Base-by-base conservation (phyloP, 2,113 vertebrate genomes). In the Herpetotheres cachinnans region DNA sequence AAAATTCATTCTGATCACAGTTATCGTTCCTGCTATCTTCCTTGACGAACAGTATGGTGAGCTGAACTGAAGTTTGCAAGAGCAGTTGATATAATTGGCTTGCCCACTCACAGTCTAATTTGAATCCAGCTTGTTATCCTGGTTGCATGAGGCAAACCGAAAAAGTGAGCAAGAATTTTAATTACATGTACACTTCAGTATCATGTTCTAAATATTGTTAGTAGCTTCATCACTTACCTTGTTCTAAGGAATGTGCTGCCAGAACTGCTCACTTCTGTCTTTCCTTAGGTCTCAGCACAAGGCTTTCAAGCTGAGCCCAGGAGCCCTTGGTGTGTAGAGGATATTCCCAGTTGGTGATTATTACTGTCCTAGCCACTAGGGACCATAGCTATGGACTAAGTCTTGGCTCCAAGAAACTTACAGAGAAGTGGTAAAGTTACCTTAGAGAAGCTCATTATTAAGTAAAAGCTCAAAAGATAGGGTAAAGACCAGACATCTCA, bases 1-100 rank as follows among this genome's bases (percentile, higher is more conserved):
- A 89, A 90, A 84, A 92, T 86, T 82, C 47, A 61, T 86, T 96
- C 72, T 90, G 54, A 81, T 92, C 73, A 92, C 81, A 76, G 30
- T 82, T 94, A 40, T 62, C 42, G 89, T 97, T 95, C 52, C 63
- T 80, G 24, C 14, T 61, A 2, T 69, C 24, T 40, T 87, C 32
- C 83, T 54, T 92, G 52, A 90, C 86, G 91, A 94, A 78, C 76
- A 50, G 24, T 70, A 47, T 77, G 58, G 72, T 85, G 21, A 92
- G 55, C 62, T 82, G 72, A 86, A n/a, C 78, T 44, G 84, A 70
- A 65, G 30, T 79, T 85, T 74, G 61, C 54, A 82, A 42, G 58
- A 91, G 12, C 58, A 80, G 18, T 42, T 91, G 22, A 9, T 38
- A 58, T 78, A 49, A 61, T 69, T 56, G 27, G 7, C 50, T 69